These are phyloP conservation scores for Abrostola triplasia DNA, from an alignment of 2,888 invertebrate genomes.

Conservation along the genomic window DNA sequence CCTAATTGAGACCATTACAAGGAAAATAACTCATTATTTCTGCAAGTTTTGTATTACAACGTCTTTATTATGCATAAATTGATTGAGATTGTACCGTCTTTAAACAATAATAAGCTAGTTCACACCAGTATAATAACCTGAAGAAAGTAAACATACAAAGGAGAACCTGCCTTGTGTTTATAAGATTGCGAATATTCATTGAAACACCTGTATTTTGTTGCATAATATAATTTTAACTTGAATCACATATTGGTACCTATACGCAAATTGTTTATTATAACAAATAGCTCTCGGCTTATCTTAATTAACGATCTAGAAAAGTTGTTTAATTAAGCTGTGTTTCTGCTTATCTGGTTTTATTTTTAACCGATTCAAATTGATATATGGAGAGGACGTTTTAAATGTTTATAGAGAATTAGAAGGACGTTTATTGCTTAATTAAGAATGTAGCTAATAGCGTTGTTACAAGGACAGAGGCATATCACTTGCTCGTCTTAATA, in stretches of 20 bases:
- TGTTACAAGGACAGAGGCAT: too few relatives aligned
- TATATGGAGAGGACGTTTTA: constrained; percentile 9
- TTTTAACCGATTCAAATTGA: constrained; percentile 15
- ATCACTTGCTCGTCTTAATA: too few relatives aligned
- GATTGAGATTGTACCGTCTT: constrained; percentile 9
- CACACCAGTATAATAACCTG: neutral
- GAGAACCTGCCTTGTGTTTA: constrained; percentile 17
- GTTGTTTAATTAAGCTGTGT: constrained; percentile 10
- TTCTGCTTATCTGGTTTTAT: constrained; percentile 20
- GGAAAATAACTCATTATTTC: too few relatives aligned
- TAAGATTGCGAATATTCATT: constrained; percentile 14
- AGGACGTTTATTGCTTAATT: too few relatives aligned
- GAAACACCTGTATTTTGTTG: constrained; percentile 25
- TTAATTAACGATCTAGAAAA: constrained; percentile 32
- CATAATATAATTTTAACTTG: constrained; percentile 18
- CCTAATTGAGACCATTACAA: too few relatives aligned
- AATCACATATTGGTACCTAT: constrained; percentile 10
- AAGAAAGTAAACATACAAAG: constrained; percentile 6
- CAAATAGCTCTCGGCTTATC: constrained; percentile 18
- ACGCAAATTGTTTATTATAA: constrained; percentile 14
- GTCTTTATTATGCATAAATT: too few relatives aligned
- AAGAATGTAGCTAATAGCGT: too few relatives aligned
- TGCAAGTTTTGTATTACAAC: too few relatives aligned
- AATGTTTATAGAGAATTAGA: too few relatives aligned
- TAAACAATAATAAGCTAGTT: too few relatives aligned